A percentile compares a stretch with the other conserved stretches of the same genome.
These are phyloP conservation scores for Drosophila sucinea DNA, from an alignment of 1,140 invertebrate genomes.

Conservation along the genomic window DNA sequence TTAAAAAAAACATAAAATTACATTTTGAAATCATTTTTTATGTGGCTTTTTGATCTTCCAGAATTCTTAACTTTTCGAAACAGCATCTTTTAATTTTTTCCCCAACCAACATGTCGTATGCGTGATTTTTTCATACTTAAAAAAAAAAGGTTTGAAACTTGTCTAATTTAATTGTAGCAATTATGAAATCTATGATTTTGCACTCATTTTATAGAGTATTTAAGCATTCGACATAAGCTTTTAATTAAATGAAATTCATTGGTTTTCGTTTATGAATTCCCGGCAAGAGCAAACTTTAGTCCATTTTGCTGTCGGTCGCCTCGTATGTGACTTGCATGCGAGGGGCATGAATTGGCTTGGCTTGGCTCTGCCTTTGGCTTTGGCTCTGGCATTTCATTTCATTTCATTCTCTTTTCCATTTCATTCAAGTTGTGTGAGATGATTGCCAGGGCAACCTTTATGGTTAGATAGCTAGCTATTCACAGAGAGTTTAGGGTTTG, in stretches of 20 bases:
- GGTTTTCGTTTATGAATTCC: conserved; percentile 30
- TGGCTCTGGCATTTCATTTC: conserved; percentile 39
- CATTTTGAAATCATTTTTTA: no score
- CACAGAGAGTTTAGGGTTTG: no score
- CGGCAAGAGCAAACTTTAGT: conserved; percentile 33
- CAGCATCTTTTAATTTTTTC: no score
- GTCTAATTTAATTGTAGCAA: no score
- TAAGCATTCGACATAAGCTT: background rate
- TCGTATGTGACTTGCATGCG: conserved; percentile 62
- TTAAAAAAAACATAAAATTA: no score
- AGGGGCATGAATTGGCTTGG: conserved; percentile 22
- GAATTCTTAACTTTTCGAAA: no score
- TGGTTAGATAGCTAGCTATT: conserved; percentile 21
- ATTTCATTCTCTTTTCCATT: conserved; percentile 31
- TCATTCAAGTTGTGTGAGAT: conserved; percentile 30
- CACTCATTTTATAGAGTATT: background rate
- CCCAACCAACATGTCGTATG: no score
- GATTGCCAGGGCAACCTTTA: conserved; percentile 56
- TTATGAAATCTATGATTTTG: no score
- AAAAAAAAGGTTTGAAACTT: no score
- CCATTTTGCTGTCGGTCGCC: conserved; percentile 27
- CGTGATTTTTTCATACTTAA: no score
- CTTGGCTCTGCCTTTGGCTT: conserved; percentile 26
- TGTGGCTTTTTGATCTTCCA: no score
- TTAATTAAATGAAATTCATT: conserved; percentile 5